A percentile compares a stretch with the other conserved stretches of the same genome.
Evolutionary conservation across 2,888 invertebrate species (phyloP).

Genomic region (Trisateles emortualis): DNA sequence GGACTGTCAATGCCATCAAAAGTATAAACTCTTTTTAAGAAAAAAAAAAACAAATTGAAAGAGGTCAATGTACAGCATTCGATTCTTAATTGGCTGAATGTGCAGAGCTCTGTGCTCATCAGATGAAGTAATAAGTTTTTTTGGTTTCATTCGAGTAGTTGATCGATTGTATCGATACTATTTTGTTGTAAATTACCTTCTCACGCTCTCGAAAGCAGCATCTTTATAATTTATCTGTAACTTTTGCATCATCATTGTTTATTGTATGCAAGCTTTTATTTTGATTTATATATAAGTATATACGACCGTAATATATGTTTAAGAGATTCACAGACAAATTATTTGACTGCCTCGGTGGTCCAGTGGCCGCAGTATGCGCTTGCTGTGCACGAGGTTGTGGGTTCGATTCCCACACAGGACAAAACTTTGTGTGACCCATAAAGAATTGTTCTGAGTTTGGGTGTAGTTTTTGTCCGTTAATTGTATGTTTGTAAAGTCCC

Average conservation of each 20-base stretch:
- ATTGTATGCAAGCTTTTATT: constrained; percentile 1
- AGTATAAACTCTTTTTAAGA: too few relatives aligned
- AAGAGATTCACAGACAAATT: too few relatives aligned
- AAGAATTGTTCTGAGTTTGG: too few relatives aligned
- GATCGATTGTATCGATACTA: not conserved
- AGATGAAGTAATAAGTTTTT: not conserved
- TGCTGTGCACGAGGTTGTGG: too few relatives aligned
- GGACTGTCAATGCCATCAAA: too few relatives aligned
- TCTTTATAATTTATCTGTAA: constrained; percentile 13
- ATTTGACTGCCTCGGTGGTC: too few relatives aligned
- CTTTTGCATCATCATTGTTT: constrained; percentile 7
- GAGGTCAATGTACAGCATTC: not conserved
- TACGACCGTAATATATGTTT: not conserved
- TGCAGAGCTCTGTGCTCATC: not conserved
- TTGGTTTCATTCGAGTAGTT: not conserved
- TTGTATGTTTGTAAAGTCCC: too few relatives aligned
- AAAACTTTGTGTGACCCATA: too few relatives aligned
- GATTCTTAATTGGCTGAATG: not conserved
- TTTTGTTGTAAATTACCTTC: not conserved
- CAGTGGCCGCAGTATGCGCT: too few relatives aligned
- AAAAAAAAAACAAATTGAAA: not conserved
- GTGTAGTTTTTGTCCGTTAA: too few relatives aligned
- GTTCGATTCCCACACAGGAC: too few relatives aligned
- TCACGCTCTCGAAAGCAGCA: constrained; percentile 11
- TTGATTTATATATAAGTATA: too few relatives aligned